Evolutionary conservation across 2,797 vertebrate species (phyloP).

Genomic region (Lithobates sylvaticus): DNA sequence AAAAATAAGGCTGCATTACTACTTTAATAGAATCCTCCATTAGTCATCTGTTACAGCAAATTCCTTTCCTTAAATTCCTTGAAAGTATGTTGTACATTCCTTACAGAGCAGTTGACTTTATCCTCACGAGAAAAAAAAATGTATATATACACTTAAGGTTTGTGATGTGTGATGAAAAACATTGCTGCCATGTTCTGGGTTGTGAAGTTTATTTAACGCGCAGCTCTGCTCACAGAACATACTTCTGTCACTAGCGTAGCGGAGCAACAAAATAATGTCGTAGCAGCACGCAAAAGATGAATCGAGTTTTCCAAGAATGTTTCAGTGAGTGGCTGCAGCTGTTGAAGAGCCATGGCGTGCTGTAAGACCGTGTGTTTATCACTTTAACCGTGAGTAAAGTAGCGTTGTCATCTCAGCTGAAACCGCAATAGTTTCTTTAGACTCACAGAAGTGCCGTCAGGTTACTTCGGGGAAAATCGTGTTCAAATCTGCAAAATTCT

Average conservation of each 20-base stretch:
- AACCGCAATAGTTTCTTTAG: slow-evolving; percentile 6
- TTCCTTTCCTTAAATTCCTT: background rate
- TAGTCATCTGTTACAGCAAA: background rate
- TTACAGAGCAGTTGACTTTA: slow-evolving; percentile 4
- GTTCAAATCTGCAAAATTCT: no score
- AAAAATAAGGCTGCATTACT: no score
- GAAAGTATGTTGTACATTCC: background rate
- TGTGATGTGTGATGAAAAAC: slow-evolving; percentile 4
- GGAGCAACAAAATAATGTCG: background rate
- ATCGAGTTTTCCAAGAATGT: background rate
- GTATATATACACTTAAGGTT: background rate
- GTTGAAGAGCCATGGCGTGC: background rate
- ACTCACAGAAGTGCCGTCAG: no score
- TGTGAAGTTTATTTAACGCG: slow-evolving; percentile 22
- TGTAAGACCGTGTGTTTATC: background rate
- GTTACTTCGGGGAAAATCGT: no score
- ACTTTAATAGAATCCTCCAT: no score
- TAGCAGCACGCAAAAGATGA: slow-evolving; percentile 27
- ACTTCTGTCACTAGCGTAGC: background rate
- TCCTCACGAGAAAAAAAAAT: background rate
- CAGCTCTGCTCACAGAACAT: background rate
- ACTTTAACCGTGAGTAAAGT: background rate
- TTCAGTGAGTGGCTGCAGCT: background rate
- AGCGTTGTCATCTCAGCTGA: background rate
- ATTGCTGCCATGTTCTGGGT: slow-evolving; percentile 8